These are phyloP conservation scores for Caranx ignobilis DNA, from an alignment of 2,113 vertebrate species.

Conservation along the genomic window DNA sequence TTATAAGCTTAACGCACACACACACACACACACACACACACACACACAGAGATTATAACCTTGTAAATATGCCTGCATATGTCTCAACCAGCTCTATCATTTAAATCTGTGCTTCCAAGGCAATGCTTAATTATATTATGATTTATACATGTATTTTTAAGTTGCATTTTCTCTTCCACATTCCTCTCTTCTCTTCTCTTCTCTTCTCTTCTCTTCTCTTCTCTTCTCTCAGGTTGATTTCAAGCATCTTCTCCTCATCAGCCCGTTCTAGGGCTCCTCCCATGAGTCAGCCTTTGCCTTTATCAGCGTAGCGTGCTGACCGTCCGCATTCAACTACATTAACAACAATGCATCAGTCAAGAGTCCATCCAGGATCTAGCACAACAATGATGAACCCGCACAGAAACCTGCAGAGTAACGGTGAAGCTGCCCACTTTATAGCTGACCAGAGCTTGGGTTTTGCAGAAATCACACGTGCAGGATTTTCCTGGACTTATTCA, in stretches of 20 bases:
- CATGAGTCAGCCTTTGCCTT: conserved; percentile 52
- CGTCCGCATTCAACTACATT: conserved; percentile 29
- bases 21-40: conserved; percentile 35
- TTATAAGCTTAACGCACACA: conserved; percentile 53
- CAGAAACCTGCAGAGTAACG: not conserved
- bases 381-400: conserved; percentile 1
- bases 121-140: conserved; percentile 46
- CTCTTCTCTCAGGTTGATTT: conserved; percentile 50
- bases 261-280: conserved; percentile 78
- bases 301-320: conserved; percentile 44
- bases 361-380: conserved; percentile 39
- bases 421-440: not conserved
- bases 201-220: not conserved
- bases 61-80: conserved; percentile 40
- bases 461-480: not conserved
- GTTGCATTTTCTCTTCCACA: conserved; percentile 8
- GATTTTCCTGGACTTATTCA: conserved; percentile 25
- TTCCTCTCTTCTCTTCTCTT: not conserved
- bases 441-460: conserved; percentile 21
- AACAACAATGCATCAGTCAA: conserved; percentile 44
- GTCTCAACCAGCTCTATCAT: conserved; percentile 53
- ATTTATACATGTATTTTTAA: conserved; percentile 55
- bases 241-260: conserved; percentile 45
- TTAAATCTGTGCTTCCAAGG: conserved; percentile 49
- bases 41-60: conserved; percentile 57